Evolutionary conservation across 2,113 vertebrate species (phyloP).

Genomic region (Dunckerocampus dactyliophorus): DNA sequence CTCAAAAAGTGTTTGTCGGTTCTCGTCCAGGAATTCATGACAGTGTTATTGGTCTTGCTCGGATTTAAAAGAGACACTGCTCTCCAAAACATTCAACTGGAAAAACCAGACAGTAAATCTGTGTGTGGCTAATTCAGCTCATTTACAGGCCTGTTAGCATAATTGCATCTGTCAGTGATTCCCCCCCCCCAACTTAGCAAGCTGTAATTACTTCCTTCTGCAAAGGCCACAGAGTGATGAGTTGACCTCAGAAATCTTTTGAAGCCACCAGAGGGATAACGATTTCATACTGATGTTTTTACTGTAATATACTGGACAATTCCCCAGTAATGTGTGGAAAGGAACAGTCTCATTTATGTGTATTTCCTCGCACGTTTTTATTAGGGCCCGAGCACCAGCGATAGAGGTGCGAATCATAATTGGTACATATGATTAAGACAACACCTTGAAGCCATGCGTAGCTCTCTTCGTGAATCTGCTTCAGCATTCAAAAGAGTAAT

Average conservation of each 20-base stretch:
- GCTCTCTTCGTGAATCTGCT: too few relatives aligned
- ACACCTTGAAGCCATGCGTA: too few relatives aligned
- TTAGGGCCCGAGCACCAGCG: too few relatives aligned
- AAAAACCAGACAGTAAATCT: constrained; percentile 41
- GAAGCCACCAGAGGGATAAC: constrained; percentile 40
- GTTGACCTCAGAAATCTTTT: constrained; percentile 49
- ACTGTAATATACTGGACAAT: constrained; percentile 31
- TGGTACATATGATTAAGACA: too few relatives aligned
- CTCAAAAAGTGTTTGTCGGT: constrained; percentile 9
- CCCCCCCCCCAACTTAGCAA: constrained; percentile 35
- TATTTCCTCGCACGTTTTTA: constrained; percentile 30
- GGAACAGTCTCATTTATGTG: constrained; percentile 9
- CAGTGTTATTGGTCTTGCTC: constrained; percentile 16
- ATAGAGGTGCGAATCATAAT: too few relatives aligned
- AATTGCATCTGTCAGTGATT: constrained; percentile 56
- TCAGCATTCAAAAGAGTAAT: too few relatives aligned
- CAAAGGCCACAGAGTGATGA: constrained; percentile 44
- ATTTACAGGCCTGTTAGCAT: constrained; percentile 37
- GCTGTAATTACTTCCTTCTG: constrained; percentile 61
- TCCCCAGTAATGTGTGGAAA: constrained; percentile 8
- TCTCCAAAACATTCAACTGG: constrained; percentile 28
- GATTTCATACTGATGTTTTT: constrained; percentile 37
- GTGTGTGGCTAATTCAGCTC: constrained; percentile 40
- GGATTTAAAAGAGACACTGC: constrained; percentile 13
- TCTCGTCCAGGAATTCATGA: constrained; percentile 10